Percentiles rank a stretch among this genome's conserved stretches.
phyloP scores from a whole-genome alignment of 2,888 invertebrate species.

The Temnothorax unifasciatus region DNA sequence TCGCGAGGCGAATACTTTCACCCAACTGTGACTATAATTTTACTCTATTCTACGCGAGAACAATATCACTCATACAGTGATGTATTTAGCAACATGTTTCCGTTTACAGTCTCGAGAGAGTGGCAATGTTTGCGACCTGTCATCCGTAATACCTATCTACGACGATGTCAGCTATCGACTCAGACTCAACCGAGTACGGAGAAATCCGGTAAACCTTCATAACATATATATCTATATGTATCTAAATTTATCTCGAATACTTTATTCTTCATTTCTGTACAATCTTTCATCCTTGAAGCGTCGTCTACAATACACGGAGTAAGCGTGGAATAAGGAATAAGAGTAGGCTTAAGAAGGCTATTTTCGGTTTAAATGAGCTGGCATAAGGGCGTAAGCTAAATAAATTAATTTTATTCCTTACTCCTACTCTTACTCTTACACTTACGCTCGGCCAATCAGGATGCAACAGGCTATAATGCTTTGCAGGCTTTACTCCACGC shows the following conservation, averaged over 20 bases:
- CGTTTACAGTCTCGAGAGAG: constrained; percentile 47
- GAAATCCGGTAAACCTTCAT: neutral
- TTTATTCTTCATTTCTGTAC: neutral
- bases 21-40: constrained; percentile 51
- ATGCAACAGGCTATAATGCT: too few relatives aligned
- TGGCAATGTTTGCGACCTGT: constrained; percentile 44
- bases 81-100: neutral
- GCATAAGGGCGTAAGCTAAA: too few relatives aligned
- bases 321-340: too few relatives aligned
- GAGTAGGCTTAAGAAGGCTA: too few relatives aligned
- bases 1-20: constrained; percentile 39
- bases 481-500: too few relatives aligned
- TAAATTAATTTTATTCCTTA: too few relatives aligned
- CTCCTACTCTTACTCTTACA: too few relatives aligned
- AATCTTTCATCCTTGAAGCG: neutral
- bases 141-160: neutral
- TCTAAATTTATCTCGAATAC: neutral
- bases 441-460: too few relatives aligned
- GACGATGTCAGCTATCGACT: constrained; percentile 39
- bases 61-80: neutral
- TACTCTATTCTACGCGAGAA: neutral
- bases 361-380: too few relatives aligned
- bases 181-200: neutral
- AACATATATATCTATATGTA: neutral
- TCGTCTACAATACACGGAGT: too few relatives aligned